phyloP scores from a whole-genome alignment of 2,888 invertebrate genomes.

The Andrena praecox region DNA sequence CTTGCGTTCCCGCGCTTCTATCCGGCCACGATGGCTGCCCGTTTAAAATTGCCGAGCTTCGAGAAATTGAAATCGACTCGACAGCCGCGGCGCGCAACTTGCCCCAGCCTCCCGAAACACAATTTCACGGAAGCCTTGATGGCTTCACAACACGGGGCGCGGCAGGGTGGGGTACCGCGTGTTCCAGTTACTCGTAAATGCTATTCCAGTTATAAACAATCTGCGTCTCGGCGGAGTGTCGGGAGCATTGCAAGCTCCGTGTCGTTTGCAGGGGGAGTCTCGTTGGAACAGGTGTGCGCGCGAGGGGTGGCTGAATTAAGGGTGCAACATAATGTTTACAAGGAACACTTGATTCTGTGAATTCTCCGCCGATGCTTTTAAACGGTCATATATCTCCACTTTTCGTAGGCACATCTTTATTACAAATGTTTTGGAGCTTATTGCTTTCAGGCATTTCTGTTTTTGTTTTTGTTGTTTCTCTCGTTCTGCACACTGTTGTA shows the following conservation, averaged over 20 bases:
- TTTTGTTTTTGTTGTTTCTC: no score
- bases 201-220: neutral
- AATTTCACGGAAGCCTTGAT: neutral
- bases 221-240: neutral
- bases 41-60: constrained; percentile 4
- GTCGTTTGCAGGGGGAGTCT: neutral
- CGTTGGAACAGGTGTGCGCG: no score
- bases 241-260: neutral
- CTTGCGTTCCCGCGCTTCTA: neutral
- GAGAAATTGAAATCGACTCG: constrained; percentile 7
- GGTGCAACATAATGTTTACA: no score
- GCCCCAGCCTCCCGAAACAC: neutral
- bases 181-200: neutral
- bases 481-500: no score
- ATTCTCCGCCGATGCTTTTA: no score
- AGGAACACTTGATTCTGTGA: no score
- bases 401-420: no score
- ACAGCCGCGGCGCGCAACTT: neutral
- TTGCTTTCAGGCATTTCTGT: no score
- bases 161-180: neutral
- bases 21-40: neutral
- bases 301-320: no score
- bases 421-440: no score
- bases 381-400: no score
- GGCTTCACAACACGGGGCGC: neutral